These are phyloP conservation scores for Musca vetustissima DNA, from an alignment of 1,140 invertebrate species.

Conservation along the genomic window DNA sequence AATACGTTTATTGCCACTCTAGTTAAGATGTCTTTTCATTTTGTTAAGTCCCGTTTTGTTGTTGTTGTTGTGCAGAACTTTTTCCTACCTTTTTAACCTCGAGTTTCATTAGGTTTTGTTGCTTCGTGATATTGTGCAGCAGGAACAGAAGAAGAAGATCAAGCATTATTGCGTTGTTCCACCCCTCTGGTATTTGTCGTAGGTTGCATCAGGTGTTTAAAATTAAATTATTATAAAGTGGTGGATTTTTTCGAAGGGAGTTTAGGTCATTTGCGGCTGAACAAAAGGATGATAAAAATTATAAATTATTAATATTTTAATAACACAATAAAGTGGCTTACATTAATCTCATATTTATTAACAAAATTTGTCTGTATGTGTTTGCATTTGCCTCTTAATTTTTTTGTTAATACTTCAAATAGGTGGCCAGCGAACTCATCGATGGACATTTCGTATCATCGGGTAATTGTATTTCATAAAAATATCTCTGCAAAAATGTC, in stretches of 20 bases:
- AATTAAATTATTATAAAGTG: background rate
- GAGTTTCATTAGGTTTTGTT: background rate
- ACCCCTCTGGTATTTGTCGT: background rate
- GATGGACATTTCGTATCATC: conserved; percentile 19
- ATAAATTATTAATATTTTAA: no score
- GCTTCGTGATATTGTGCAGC: no score
- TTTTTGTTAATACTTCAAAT: conserved; percentile 5
- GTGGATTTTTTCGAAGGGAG: no score
- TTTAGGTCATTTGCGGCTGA: no score
- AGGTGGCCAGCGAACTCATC: conserved; percentile 9
- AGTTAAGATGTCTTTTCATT: background rate
- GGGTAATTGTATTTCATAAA: conserved; percentile 24
- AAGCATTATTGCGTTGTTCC: no score
- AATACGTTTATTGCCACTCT: conserved; percentile 16
- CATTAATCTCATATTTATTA: no score
- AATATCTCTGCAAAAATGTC: conserved; percentile 27
- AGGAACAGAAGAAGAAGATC: no score
- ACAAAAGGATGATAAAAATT: no score
- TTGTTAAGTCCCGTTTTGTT: background rate
- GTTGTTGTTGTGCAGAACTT: background rate
- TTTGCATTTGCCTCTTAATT: no score
- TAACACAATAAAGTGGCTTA: no score
- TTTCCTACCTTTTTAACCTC: conserved; percentile 5
- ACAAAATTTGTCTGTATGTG: no score
- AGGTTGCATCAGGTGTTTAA: conserved; percentile 11